Evolutionary conservation across 2,113 vertebrate genomes (phyloP).

Genomic region (Camelus bactrianus): DNA sequence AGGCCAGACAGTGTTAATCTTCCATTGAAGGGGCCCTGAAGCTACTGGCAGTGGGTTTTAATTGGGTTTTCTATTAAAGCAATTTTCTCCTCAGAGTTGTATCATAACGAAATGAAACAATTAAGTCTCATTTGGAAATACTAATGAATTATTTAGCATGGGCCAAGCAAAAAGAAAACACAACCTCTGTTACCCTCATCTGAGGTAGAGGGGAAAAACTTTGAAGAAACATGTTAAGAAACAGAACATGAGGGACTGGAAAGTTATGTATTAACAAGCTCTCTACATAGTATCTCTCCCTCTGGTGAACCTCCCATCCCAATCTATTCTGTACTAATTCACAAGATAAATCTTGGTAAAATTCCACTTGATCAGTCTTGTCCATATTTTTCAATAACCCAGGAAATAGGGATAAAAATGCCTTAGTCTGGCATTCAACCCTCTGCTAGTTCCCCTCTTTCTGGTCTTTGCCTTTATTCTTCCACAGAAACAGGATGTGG

Average conservation of each 20-base stretch:
- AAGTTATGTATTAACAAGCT: not conserved
- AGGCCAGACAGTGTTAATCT: conserved; percentile 57
- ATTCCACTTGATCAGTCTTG: not conserved
- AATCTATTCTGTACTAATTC: not conserved
- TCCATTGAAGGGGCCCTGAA: conserved; percentile 50
- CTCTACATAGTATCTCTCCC: not conserved
- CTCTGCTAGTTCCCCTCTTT: not conserved
- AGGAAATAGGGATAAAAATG: not conserved
- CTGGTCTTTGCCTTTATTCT: not conserved
- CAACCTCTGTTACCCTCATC: conserved; percentile 69
- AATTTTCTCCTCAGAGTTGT: conserved; percentile 75
- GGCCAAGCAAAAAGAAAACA: conserved; percentile 66
- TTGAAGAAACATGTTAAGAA: conserved; percentile 55
- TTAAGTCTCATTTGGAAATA: conserved; percentile 79
- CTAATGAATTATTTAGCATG: conserved; percentile 78
- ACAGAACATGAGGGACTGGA: not conserved
- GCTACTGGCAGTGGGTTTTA: conserved; percentile 66
- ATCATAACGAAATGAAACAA: conserved; percentile 80
- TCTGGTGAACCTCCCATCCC: not conserved
- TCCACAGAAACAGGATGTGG: not conserved
- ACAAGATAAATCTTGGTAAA: not conserved
- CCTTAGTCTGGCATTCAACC: not conserved
- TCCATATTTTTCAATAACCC: not conserved
- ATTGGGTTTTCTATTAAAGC: conserved; percentile 76
- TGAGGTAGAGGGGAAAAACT: not conserved